phyloP scores from a whole-genome alignment of 2,888 invertebrate genomes.

The Agonopterix subpropinquella region DNA sequence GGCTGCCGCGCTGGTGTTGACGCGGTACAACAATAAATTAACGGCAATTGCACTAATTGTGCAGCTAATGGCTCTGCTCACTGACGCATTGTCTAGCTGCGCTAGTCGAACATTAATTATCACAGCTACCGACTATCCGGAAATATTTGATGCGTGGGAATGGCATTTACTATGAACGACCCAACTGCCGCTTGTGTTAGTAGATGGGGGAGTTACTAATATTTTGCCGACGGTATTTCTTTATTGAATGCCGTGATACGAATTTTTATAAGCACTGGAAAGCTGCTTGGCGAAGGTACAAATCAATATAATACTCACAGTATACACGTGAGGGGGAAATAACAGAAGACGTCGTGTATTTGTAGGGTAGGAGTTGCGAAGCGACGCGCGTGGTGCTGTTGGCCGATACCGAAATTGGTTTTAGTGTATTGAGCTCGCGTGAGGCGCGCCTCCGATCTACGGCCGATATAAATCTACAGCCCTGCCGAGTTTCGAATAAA shows the following conservation, averaged over 20 bases:
- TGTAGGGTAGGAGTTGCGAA: constrained; percentile 22
- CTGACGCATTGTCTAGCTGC: constrained; percentile 62
- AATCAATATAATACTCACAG: constrained; percentile 42
- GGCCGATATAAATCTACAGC: constrained; percentile 65
- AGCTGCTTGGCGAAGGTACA: constrained; percentile 21
- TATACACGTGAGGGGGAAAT: constrained; percentile 33
- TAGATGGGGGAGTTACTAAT: constrained; percentile 21
- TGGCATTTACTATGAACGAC: constrained; percentile 25
- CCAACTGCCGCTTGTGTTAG: constrained; percentile 16
- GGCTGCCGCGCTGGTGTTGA: constrained; percentile 25
- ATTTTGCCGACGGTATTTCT: constrained; percentile 27
- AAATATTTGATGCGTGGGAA: constrained; percentile 53
- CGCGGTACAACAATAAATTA: constrained; percentile 60
- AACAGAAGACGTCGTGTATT: constrained; percentile 28
- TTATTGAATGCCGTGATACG: constrained; percentile 51
- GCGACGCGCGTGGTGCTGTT: constrained; percentile 30
- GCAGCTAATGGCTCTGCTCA: constrained; percentile 59
- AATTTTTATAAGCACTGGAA: constrained; percentile 26
- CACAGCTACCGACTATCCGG: constrained; percentile 30
- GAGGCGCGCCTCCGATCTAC: constrained; percentile 53
- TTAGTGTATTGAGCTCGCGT: constrained; percentile 46
- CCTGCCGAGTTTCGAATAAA: constrained; percentile 59
- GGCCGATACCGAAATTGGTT: constrained; percentile 57
- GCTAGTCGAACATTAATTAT: constrained; percentile 51
- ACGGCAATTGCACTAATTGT: constrained; percentile 73